Evolutionary conservation across 2,888 invertebrate species (phyloP), one percentile per base, ranked within the genome.

Genomic region (Temnothorax unifasciatus): DNA sequence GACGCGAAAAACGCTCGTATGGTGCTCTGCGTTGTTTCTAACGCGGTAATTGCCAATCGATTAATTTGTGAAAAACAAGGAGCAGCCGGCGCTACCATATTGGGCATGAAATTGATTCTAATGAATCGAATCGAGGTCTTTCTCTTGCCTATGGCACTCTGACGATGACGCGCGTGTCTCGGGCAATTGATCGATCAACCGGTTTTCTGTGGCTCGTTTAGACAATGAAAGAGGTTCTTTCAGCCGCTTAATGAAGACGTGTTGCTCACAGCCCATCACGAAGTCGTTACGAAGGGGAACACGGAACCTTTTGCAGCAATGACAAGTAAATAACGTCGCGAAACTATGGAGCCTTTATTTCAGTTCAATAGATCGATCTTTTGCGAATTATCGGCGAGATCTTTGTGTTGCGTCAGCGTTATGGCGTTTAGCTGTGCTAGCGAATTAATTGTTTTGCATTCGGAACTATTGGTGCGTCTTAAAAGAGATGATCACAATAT

Each of bases 21-120:
- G 85, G 44, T 84, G 75, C 68, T 57, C 64, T 57, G 59, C 74
- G 85, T 91, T 87, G 87, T 85, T 88, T 88, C 89, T 92, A 92
- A 92, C 87, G 83, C 87, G 90, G 91, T 92, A 92, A 93, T 93
- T 87, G 92, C 47, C 21, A 79, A 85, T 82, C 92, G 90, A 93
- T 93, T 93, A 93, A 93, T 93, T 93, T 93, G 89, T 89, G 88
- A 89, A 90, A 91, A 90, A 89, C 87, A 89, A 92, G 89, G 84
- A 89, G 85, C 88, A 88, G 90, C 88, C 87, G 90, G 90, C 82
- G 73, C 83, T 73, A 41, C 90, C 88, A 86, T 87, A 86, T 85
- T 84, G 89, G 84, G 83, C 89, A 87, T 88, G 88, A 90, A 91
- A 91, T 90, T 88, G 90, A 89, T 85, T 85, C 81, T 87, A 89